phyloP scores from a whole-genome alignment of 2,113 vertebrate genomes.

The Pleuronectes platessa region DNA sequence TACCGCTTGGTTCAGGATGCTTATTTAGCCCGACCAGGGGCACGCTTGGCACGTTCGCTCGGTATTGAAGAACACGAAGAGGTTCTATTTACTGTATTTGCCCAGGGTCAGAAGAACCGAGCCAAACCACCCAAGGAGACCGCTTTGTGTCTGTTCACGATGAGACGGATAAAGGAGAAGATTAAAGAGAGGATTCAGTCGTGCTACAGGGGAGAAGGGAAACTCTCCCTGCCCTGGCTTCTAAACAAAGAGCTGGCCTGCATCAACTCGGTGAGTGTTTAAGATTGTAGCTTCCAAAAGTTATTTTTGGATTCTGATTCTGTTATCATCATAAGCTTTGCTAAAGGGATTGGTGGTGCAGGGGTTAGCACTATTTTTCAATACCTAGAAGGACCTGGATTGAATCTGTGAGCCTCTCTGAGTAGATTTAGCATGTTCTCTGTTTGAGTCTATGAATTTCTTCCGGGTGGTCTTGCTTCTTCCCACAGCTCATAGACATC shows the following conservation, averaged over 20 bases:
- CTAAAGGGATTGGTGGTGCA: background rate
- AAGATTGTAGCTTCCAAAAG: constrained; percentile 7
- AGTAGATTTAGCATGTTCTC: background rate
- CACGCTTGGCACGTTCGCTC: constrained; percentile 88
- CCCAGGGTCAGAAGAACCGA: constrained; percentile 97
- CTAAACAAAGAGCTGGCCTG: constrained; percentile 97
- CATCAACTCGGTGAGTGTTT: constrained; percentile 93
- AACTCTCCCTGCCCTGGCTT: constrained; percentile 95
- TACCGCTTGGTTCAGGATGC: constrained; percentile 96
- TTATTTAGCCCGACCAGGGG: constrained; percentile 90
- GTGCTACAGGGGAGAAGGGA: constrained; percentile 95
- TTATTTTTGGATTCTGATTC: constrained; percentile 4
- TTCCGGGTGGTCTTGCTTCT: background rate
- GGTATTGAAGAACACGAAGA: constrained; percentile 91
- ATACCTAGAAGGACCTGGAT: background rate
- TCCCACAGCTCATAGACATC: background rate
- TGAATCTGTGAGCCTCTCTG: background rate
- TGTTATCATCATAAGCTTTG: constrained; percentile 3
- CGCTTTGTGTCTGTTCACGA: constrained; percentile 94
- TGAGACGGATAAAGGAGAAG: constrained; percentile 94
- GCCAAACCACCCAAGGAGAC: constrained; percentile 96
- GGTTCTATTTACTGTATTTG: constrained; percentile 94
- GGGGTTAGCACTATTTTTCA: background rate
- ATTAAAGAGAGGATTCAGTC: constrained; percentile 98
- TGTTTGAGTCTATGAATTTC: background rate